Conservation (phyloP, 2,888 invertebrate genomes). For the Scrobipalpa atriplicella region DNA sequence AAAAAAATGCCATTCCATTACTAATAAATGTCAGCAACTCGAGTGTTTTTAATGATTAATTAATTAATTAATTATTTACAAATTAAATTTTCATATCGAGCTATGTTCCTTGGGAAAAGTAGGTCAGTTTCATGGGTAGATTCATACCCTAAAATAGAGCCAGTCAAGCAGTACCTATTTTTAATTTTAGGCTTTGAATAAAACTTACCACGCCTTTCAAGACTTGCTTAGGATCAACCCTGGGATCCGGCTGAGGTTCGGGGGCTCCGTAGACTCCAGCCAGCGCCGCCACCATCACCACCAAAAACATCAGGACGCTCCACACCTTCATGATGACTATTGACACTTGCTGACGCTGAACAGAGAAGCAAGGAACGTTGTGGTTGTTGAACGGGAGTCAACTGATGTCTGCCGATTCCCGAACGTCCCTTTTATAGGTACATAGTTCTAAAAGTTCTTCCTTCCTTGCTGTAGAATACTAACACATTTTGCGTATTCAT, state of each 20-base stretch:
- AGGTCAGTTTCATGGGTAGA: too few relatives aligned
- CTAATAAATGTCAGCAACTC: too few relatives aligned
- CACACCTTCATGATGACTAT: constrained; percentile 1
- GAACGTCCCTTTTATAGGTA: not conserved
- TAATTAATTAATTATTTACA: too few relatives aligned
- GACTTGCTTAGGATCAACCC: not conserved
- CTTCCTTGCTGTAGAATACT: not conserved
- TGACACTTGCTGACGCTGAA: not conserved
- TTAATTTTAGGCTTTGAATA: not conserved
- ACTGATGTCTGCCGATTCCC: not conserved
- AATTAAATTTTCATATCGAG: too few relatives aligned
- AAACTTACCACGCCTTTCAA: constrained; percentile 4
- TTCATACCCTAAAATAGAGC: too few relatives aligned
- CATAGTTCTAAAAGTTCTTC: not conserved
- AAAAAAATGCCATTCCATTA: too few relatives aligned
- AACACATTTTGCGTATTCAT: not conserved
- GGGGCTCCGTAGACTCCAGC: constrained; percentile 1
- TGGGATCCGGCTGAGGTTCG: not conserved
- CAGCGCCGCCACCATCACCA: constrained; percentile 1
- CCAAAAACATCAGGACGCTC: not conserved
- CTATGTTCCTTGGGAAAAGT: too few relatives aligned
- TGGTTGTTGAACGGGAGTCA: not conserved
- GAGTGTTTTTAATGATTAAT: too few relatives aligned
- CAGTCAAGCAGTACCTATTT: too few relatives aligned
- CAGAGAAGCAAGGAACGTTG: not conserved